phyloP scores from a whole-genome alignment of 2,113 vertebrate species.

The Osmerus eperlanus region DNA sequence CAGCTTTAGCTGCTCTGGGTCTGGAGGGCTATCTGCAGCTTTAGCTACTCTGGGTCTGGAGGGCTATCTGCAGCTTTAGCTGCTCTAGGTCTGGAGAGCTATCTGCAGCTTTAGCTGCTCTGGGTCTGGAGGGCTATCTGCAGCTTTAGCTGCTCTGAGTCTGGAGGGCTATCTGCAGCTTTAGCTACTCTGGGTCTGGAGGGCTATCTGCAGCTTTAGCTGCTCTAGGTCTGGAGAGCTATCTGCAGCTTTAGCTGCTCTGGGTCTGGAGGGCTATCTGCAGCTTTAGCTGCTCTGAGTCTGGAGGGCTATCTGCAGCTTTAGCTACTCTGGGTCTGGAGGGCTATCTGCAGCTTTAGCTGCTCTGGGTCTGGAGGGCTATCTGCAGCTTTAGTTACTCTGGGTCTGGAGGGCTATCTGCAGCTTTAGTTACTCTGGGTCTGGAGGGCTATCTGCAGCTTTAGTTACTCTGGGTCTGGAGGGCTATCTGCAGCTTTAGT shows the following conservation, averaged over 20 bases:
- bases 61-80: no score
- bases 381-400: constrained; percentile 10
- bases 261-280: no score
- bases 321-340: constrained; percentile 5
- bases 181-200: no score
- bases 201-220: constrained; percentile 2
- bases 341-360: not conserved
- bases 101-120: no score
- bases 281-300: constrained; percentile 9
- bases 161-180: no score
- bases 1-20: constrained; percentile 12
- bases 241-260: constrained; percentile 10
- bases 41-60: constrained; percentile 5
- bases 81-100: no score
- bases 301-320: not conserved
- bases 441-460: not conserved
- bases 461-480: not conserved
- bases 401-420: not conserved
- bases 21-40: not conserved
- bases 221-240: not conserved
- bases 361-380: not conserved
- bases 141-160: no score
- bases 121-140: no score
- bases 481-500: constrained; percentile 1
- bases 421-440: constrained; percentile 11